A percentile compares a stretch with the other conserved stretches of the same genome.
These are phyloP conservation scores for Podiceps cristatus DNA, from an alignment of 2,113 vertebrate species.

Conservation along the genomic window DNA sequence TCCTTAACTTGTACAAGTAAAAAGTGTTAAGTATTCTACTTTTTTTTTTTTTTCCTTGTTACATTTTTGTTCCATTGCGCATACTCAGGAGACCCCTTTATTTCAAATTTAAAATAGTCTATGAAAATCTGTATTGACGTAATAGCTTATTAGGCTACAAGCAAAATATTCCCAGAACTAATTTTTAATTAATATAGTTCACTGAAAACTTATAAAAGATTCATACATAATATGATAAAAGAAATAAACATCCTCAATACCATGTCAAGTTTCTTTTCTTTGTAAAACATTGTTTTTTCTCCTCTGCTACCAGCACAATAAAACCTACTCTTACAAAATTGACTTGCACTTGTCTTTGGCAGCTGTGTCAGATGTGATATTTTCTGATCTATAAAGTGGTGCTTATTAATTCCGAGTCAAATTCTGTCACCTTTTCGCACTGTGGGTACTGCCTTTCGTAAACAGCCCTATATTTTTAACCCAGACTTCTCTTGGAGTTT, in stretches of 20 bases:
- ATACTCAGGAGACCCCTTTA: constrained; percentile 61
- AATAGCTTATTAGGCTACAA: constrained; percentile 73
- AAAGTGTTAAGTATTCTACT: not conserved
- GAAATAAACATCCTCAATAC: constrained; percentile 76
- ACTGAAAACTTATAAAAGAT: constrained; percentile 75
- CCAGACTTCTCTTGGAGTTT: not conserved
- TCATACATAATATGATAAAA: constrained; percentile 73
- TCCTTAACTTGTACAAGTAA: not conserved
- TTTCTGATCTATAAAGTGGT: not conserved
- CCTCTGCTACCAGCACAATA: constrained; percentile 3
- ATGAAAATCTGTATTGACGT: constrained; percentile 72
- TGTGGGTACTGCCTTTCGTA: not conserved
- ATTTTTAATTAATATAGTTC: constrained; percentile 77
- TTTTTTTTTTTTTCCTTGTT: not conserved
- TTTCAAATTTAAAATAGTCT: constrained; percentile 66
- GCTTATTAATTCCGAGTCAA: not conserved
- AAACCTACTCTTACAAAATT: not conserved
- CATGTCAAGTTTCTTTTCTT: constrained; percentile 65
- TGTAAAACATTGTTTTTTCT: constrained; percentile 33
- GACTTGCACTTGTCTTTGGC: constrained; percentile 19
- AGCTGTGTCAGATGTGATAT: constrained; percentile 24
- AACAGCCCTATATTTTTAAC: not conserved
- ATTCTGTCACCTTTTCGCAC: not conserved
- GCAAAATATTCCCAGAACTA: constrained; percentile 77
- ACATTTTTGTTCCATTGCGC: constrained; percentile 1